These are phyloP conservation scores for Darevskia nairensis DNA, from an alignment of 2,797 vertebrate species.

Conservation along the genomic window DNA sequence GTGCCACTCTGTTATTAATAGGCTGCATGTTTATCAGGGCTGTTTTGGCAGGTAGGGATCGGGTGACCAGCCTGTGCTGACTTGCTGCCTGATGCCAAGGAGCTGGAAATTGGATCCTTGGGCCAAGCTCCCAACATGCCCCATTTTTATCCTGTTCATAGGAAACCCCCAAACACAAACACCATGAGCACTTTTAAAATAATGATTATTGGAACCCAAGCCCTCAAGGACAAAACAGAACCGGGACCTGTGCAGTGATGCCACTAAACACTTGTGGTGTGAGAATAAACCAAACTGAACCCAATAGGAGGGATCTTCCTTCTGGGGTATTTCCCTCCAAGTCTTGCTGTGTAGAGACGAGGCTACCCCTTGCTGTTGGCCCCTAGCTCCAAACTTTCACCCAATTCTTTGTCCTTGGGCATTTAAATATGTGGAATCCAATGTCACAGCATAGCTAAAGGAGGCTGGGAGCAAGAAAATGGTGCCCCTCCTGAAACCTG, in stretches of 20 bases:
- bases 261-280: neutral
- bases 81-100: conserved; percentile 19
- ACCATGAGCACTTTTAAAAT: conserved; percentile 10
- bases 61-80: conserved; percentile 20
- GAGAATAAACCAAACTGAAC: neutral
- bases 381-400: neutral
- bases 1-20: conserved; percentile 38
- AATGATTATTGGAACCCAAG: neutral
- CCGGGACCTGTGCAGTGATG: neutral
- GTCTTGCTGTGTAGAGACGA: too few relatives aligned
- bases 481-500: neutral
- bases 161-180: conserved; percentile 35
- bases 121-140: conserved; percentile 1
- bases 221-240: neutral
- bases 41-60: conserved; percentile 36
- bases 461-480: neutral
- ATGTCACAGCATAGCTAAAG: neutral
- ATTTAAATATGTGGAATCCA: neutral
- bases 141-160: conserved; percentile 42
- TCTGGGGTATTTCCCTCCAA: neutral
- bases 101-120: conserved; percentile 20
- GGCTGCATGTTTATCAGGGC: conserved; percentile 19
- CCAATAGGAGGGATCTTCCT: neutral
- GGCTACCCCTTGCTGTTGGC: neutral
- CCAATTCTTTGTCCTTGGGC: neutral